Conservation (phyloP, 2,113 vertebrate species). For the Cinclus cinclus region DNA sequence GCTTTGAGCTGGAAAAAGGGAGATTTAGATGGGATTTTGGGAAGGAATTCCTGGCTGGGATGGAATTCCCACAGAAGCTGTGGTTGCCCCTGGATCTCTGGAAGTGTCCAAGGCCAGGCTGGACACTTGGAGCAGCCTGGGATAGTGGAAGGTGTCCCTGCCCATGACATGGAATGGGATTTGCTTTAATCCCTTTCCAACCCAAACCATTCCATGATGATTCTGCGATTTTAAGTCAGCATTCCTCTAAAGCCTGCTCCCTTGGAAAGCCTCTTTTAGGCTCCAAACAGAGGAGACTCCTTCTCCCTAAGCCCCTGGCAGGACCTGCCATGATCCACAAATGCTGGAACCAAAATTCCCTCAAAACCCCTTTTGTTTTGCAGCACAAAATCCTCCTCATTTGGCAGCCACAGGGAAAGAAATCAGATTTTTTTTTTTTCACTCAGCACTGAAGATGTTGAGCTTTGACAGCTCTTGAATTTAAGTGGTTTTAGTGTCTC, state of each 20-base stretch:
- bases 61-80: not conserved
- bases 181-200: not conserved
- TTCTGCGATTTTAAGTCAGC: not conserved
- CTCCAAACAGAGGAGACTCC: not conserved
- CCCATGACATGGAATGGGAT: not conserved
- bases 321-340: not conserved
- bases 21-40: rapidly evolving
- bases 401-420: not conserved
- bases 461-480: not conserved
- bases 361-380: not conserved
- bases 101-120: rapidly evolving
- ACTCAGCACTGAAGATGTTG: not conserved
- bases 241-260: not conserved
- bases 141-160: rapidly evolving
- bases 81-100: not conserved
- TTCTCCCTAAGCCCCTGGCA: not conserved
- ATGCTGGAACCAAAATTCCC: not conserved
- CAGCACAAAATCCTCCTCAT: not conserved
- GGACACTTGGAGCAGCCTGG: not conserved
- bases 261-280: not conserved
- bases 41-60: not conserved
- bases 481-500: not conserved
- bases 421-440: not conserved
- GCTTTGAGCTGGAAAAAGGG: rapidly evolving
- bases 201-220: not conserved